Conservation (phyloP, 2,888 invertebrate species). For the Apamea epomidion region DNA sequence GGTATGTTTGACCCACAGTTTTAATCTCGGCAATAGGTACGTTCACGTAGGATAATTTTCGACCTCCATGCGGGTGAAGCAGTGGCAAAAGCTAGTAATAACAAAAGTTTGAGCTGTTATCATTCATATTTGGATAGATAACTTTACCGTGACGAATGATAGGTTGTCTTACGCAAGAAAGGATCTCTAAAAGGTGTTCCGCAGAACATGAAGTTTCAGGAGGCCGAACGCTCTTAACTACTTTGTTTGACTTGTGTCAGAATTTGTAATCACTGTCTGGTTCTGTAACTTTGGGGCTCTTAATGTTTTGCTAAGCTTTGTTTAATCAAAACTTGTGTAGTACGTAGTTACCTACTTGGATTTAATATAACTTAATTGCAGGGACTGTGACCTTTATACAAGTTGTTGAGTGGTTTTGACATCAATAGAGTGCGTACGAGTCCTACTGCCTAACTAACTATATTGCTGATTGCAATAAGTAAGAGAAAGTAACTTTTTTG, state of each 20-base stretch:
- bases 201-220: constrained; percentile 33
- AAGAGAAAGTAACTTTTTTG: neutral
- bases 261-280: constrained; percentile 54
- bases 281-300: constrained; percentile 42
- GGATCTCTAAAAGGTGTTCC: constrained; percentile 13
- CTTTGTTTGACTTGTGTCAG: constrained; percentile 54
- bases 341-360: constrained; percentile 4
- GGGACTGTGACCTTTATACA: constrained; percentile 9
- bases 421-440: neutral
- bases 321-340: constrained; percentile 46
- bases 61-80: neutral
- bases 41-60: neutral
- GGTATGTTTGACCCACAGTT: neutral
- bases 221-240: constrained; percentile 24
- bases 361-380: constrained; percentile 29
- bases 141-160: neutral
- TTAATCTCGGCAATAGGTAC: neutral
- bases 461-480: neutral
- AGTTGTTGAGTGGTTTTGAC: constrained; percentile 1
- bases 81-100: neutral
- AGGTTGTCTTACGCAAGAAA: constrained; percentile 1
- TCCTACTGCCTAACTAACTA: neutral
- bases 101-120: neutral
- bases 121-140: no score
- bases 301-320: constrained; percentile 48